Percentiles rank a stretch among this genome's conserved stretches.
Evolutionary conservation across 2,113 vertebrate genomes (phyloP).

Genomic region (Himantopus leucocephalus): DNA sequence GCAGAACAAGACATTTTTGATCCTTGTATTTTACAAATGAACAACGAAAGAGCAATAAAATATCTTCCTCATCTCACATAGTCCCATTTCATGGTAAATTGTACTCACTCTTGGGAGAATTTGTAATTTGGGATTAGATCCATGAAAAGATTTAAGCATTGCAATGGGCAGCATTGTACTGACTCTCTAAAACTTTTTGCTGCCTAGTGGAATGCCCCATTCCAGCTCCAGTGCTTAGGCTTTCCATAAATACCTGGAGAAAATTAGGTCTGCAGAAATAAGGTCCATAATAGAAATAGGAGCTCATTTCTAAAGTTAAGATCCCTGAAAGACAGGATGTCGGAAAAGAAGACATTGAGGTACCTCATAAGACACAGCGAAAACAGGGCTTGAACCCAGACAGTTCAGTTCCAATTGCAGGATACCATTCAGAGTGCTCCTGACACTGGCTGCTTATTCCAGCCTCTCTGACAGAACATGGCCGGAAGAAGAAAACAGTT

Average conservation of each 20-base stretch:
- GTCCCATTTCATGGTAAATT: background rate
- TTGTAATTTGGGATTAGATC: background rate
- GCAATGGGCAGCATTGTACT: background rate
- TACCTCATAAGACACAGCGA: background rate
- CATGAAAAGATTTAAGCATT: background rate
- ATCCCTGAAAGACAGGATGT: background rate
- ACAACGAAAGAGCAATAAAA: background rate
- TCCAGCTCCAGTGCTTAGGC: background rate
- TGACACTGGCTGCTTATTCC: background rate
- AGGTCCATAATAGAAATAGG: background rate
- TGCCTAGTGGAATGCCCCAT: background rate
- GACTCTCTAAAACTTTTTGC: background rate
- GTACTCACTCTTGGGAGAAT: background rate
- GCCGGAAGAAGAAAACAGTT: background rate
- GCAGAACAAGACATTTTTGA: background rate
- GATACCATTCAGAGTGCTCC: background rate
- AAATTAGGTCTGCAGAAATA: background rate
- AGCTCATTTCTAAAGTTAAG: background rate
- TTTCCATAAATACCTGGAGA: background rate
- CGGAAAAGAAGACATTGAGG: background rate
- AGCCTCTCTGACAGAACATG: background rate
- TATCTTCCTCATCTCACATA: background rate
- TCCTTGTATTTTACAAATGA: background rate
- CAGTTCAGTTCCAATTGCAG: background rate
- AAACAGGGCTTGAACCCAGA: background rate